phyloP scores from a whole-genome alignment of 2,113 vertebrate genomes.

The Seriola aureovittata region DNA sequence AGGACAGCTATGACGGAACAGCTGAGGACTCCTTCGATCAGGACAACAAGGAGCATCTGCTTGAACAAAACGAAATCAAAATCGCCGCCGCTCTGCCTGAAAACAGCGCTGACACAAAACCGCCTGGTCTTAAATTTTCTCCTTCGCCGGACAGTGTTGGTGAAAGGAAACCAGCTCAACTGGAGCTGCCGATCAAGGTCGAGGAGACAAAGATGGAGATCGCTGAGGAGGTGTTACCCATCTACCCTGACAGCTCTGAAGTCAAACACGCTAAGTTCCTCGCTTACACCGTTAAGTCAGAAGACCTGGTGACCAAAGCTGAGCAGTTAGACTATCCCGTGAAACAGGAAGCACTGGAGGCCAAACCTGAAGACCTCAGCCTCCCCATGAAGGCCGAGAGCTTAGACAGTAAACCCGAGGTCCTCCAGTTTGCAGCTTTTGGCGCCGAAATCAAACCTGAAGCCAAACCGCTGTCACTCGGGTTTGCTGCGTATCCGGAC shows the following conservation, averaged over 20 bases:
- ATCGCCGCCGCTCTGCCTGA: background rate
- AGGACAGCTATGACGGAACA: background rate
- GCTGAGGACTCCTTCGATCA: constrained; percentile 44
- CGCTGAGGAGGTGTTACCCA: background rate
- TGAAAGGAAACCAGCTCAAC: constrained; percentile 35
- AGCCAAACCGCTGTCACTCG: constrained; percentile 38
- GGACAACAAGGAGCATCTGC: constrained; percentile 48
- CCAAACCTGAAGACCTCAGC: constrained; percentile 67
- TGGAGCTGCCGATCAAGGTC: constrained; percentile 60
- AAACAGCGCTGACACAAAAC: constrained; percentile 22
- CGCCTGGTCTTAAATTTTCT: constrained; percentile 15
- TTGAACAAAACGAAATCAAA: constrained; percentile 25
- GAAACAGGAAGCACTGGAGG: constrained; percentile 54
- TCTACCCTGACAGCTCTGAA: constrained; percentile 50
- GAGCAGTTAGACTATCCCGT: constrained; percentile 65
- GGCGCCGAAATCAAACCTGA: constrained; percentile 52
- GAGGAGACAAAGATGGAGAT: constrained; percentile 60
- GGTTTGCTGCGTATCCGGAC: constrained; percentile 18
- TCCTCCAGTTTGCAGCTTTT: constrained; percentile 47
- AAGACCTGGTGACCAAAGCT: constrained; percentile 52
- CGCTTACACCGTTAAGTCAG: constrained; percentile 37
- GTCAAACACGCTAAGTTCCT: constrained; percentile 54
- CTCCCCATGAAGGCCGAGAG: constrained; percentile 56
- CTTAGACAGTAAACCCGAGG: constrained; percentile 48
- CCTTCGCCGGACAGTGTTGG: background rate